Base-by-base conservation (phyloP, 1,140 invertebrate genomes). In the Anastatus disparis region DNA sequence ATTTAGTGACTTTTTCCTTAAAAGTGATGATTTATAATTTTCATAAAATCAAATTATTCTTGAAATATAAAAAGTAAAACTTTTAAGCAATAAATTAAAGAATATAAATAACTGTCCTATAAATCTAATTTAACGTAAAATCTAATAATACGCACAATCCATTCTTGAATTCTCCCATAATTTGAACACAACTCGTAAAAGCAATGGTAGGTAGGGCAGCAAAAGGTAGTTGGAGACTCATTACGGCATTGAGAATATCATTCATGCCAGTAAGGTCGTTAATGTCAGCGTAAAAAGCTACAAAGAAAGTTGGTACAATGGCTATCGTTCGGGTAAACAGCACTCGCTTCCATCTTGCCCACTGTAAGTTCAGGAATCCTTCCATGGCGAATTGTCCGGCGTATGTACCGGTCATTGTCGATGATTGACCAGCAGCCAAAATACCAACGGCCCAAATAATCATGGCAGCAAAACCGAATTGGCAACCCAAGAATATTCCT, bases 401-500 rank as follows among this genome's bases (percentile, higher is more conserved):
- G 78, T 93, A 93, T 3, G 92, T 93, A 27, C 92, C 92, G 1
- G 94, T 95, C 93, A 95, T 97, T 1, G 95, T 97, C 15, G 94
- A 95, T 76, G 93, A 94, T 82, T 97, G 94, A 42, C 95, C 95
- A 71, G 94, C 94, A 52, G 95, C 95, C 70, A 97, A 85, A 78
- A 97, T 95, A 62, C 95, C 95, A 46, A 97, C 86, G 1, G 92
- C 94, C 95, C 95, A 97, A 75, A 97, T 94, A 77, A 95, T 94
- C 89, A 96, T 92, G 6, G 94, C 93, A 1, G 88, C 87, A 1
- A 89, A 78, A 6, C 95, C 95, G 84, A 94, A 97, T 63, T 91
- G 86, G 81, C 95, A 96, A 15, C 95, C 95, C 2, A 97, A 86
- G 77, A 93, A 96, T 50, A 96, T 89, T 7, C 94, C 94, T 58